Evolutionary conservation across 2,797 vertebrate genomes (phyloP), one percentile per base, ranked within the genome.

Genomic region (Perodicticus potto): DNA sequence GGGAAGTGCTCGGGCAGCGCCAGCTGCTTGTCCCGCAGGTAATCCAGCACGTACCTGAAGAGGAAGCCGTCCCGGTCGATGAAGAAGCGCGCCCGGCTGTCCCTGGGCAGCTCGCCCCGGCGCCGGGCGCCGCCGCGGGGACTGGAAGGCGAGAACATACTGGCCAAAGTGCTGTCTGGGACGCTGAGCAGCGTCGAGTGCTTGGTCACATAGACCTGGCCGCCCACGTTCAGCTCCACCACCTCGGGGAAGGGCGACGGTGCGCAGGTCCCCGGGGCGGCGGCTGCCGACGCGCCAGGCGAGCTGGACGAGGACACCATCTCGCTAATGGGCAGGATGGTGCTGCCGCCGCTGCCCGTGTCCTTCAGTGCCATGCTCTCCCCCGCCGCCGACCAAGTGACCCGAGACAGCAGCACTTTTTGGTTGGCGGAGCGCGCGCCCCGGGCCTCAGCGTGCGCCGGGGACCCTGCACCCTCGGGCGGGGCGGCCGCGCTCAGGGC

Each of bases 11-110:
- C 99, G 0, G 99, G 99, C 45, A 99, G 98, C 3, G 99, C 99
- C 2, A 99, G 98, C 98, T 99, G 99, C 81, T 99, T 99, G 98
- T 99, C 99, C 86, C 99, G 98, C 97, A 99, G 98, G 82, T 98
- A 99, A 97, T 99, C 99, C 98, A 99, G 98, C 93, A 99, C 99
- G 77, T 99, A 99, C 97, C 99, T 99, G 98, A 99, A 99, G 78
- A 99, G 99, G 98, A 99, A 99, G 96, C 99, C 99, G 96, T 99
- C 99, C 29, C 99, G 99, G 98, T 99, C 99, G 84, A 99, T 99
- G 98, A 99, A 99, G 98, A 99, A 99, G 96, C 99, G 99, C 29
- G 99, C 99, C 59, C 99, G 98, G 97, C 99, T 99, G 98, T 99
- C 99, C 69, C 99, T 98, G 90, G 99, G 99, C 95, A 99, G 97